Evolutionary conservation across 1,140 invertebrate species (phyloP).

Genomic region (Procambarus virginalis): DNA sequence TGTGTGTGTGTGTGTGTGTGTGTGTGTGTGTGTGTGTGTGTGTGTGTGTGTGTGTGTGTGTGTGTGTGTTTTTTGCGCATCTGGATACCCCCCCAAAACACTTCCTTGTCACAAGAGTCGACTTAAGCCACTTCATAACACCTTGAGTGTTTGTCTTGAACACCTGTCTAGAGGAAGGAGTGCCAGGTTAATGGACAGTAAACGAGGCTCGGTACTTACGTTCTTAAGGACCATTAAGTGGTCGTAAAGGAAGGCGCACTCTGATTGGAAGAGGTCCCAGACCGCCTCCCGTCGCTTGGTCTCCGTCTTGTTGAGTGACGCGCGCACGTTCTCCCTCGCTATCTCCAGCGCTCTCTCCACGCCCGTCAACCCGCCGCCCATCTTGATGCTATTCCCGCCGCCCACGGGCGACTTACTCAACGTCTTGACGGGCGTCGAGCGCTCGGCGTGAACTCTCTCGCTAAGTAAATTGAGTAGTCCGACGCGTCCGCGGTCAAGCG

Average conservation of each 20-base stretch:
- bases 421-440: conserved; percentile 33
- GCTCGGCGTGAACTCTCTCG: conserved; percentile 61
- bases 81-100: too few species aligned
- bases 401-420: conserved; percentile 26
- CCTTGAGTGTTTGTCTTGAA: too few species aligned
- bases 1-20: conserved; percentile 28
- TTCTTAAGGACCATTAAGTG: conserved; percentile 84
- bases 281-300: conserved; percentile 77
- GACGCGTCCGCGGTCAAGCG: conserved; percentile 68
- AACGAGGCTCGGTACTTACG: conserved; percentile 75
- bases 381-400: neutral
- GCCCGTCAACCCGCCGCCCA: conserved; percentile 26
- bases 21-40: neutral
- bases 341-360: conserved; percentile 67
- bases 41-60: conserved; percentile 3
- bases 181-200: neutral
- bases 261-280: conserved; percentile 83
- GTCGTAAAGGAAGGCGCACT: conserved; percentile 81
- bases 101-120: too few species aligned
- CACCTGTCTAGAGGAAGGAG: too few species aligned
- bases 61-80: neutral
- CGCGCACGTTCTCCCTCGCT: conserved; percentile 57
- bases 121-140: too few species aligned
- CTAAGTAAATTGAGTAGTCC: conserved; percentile 64
- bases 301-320: conserved; percentile 65